Evolutionary conservation across 2,888 invertebrate genomes (phyloP), one percentile per base, ranked within the genome.

Genomic region (Cyaniris semiargus): DNA sequence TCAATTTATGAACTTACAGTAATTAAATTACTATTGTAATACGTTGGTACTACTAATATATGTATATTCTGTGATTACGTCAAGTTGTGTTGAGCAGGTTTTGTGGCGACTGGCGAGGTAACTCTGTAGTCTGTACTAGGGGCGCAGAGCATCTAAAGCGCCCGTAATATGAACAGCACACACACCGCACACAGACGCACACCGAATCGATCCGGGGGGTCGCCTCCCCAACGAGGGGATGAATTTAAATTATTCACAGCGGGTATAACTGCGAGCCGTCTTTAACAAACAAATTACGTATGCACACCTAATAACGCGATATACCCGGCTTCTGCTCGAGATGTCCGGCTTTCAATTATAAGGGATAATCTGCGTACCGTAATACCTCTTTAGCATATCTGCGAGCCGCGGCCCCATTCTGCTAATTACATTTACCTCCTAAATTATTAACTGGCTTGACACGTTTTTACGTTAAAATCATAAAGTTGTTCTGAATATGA

Each of bases 271-370:
- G 91, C 89, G 91, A 90, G 89, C 91, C 92, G 92, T 92, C 94
- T 94, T 93, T 91, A 92, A 92, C 92, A 93, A 93, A 93, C 93
- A 94, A 92, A 93, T 93, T 93, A 93, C 89, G 89, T 93, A 92
- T 92, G 93, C 93, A 88, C 89, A 87, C 89, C 91, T 91, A 92
- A 92, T 93, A 92, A 92, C 90, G 87, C 88, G 90, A 90, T 91
- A 92, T 89, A 89, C 86, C 86, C 85, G 86, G 88, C 90, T 92
- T 90, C 88, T 90, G 89, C 89, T 87, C 78, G 80, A 78, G 81
- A 81, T 82, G 87, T 85, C 86, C 88, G 88, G 89, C 89, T 89
- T 92, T 92, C 92, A 93, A 93, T 93, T 93, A 92, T 90, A 93
- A 92, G 86, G 87, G 88, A 89, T 90, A 88, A 90, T 88, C 88